phyloP scores from a whole-genome alignment of 2,797 vertebrate genomes.

The Tokudaia muenninki region DNA sequence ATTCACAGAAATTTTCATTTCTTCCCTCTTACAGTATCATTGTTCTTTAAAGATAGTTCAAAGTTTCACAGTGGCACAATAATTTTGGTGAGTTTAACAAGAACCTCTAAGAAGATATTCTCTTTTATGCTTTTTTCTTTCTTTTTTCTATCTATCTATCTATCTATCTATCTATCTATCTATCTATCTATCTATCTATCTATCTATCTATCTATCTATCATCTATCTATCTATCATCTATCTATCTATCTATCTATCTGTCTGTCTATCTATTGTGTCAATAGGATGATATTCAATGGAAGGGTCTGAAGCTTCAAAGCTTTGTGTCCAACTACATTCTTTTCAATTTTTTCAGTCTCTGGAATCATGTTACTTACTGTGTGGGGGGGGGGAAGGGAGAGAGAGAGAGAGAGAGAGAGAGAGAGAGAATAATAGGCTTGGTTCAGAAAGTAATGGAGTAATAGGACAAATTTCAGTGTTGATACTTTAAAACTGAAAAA shows the following conservation, averaged over 20 bases:
- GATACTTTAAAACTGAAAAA: conserved; percentile 19
- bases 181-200: too few relatives aligned
- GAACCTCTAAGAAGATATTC: background rate
- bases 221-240: too few relatives aligned
- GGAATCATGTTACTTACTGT: background rate
- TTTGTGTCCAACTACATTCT: background rate
- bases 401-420: background rate
- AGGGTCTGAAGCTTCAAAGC: background rate
- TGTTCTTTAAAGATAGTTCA: conserved; percentile 38
- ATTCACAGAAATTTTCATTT: background rate
- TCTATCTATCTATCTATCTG: too few relatives aligned
- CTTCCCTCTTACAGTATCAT: background rate
- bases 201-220: too few relatives aligned
- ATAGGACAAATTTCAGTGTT: background rate
- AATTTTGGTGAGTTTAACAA: conserved; percentile 40
- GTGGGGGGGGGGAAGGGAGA: background rate
- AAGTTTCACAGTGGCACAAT: background rate
- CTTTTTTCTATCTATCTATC: too few relatives aligned
- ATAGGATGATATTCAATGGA: background rate
- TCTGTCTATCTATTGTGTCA: conserved; percentile 23
- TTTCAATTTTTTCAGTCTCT: conserved; percentile 16
- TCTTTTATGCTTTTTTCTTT: too few relatives aligned
- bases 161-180: too few relatives aligned
- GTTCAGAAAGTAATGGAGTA: conserved; percentile 7
- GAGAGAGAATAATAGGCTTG: background rate